Percentiles rank a stretch among this genome's conserved stretches.
Evolutionary conservation across 2,113 vertebrate species (phyloP).

Genomic region (Neomonachus schauinslandi): DNA sequence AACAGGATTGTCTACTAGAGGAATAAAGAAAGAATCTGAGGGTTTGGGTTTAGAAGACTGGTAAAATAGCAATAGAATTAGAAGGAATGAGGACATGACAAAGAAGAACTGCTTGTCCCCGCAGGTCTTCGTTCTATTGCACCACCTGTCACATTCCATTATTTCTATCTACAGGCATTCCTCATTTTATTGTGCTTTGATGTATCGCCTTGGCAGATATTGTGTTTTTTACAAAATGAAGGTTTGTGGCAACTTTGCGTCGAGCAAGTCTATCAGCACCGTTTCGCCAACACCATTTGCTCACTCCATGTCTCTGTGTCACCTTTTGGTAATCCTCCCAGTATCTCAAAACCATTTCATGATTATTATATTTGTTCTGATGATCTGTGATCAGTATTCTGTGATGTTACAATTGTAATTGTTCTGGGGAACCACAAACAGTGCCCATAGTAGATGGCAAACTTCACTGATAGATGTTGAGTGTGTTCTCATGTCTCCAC

Average conservation of each 20-base stretch:
- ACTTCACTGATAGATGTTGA: neutral
- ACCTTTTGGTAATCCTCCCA: neutral
- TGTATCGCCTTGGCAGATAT: neutral
- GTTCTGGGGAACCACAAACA: neutral
- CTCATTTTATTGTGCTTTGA: neutral
- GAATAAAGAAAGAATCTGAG: neutral
- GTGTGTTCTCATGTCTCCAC: neutral
- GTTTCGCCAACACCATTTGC: neutral
- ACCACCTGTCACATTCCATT: rapidly evolving
- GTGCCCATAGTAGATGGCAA: neutral
- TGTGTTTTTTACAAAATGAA: neutral
- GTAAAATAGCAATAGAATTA: neutral
- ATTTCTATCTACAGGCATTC: neutral
- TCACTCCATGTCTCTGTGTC: neutral
- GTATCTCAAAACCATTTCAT: neutral
- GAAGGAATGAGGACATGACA: neutral
- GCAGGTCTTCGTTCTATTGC: rapidly evolving
- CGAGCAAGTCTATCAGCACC: neutral
- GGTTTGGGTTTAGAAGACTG: neutral
- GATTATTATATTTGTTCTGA: neutral
- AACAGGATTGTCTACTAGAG: neutral
- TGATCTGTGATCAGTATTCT: neutral
- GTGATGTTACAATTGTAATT: neutral
- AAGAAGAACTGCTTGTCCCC: no score
- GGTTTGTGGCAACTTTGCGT: neutral